Evolutionary conservation across 2,113 vertebrate genomes (phyloP).

Genomic region (Dryoscopus gambensis): DNA sequence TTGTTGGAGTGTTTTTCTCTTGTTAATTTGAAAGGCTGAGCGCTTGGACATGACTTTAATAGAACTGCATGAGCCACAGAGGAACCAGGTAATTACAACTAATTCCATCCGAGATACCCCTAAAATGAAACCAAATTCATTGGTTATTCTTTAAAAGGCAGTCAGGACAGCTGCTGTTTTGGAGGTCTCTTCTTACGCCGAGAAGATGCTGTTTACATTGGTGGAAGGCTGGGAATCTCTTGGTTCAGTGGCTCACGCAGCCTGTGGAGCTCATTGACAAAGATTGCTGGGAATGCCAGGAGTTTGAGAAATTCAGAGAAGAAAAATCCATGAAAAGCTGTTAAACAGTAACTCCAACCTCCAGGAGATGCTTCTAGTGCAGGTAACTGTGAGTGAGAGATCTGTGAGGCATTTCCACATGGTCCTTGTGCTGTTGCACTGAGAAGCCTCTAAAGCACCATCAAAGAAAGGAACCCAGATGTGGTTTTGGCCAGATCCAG

Average conservation of each 20-base stretch:
- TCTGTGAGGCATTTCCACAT: not conserved
- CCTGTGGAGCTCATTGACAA: not conserved
- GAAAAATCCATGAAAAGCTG: not conserved
- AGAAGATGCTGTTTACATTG: not conserved
- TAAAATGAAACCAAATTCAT: not conserved
- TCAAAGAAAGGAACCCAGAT: not conserved
- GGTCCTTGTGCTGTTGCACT: not conserved
- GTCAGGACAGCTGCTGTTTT: not conserved
- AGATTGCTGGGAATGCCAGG: not conserved
- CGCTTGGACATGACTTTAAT: not conserved
- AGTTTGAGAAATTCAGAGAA: not conserved
- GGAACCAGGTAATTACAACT: not conserved
- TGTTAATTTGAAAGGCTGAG: not conserved
- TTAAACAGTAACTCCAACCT: not conserved
- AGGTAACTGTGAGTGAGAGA: not conserved
- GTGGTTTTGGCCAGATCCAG: not conserved
- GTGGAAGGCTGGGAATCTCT: not conserved
- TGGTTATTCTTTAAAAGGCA: not conserved
- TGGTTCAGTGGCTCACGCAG: fast-evolving
- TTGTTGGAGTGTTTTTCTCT: not conserved
- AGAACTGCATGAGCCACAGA: not conserved
- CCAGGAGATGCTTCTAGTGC: not conserved
- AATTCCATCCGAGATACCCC: not conserved
- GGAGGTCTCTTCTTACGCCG: not conserved
- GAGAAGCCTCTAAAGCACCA: not conserved